Evolutionary conservation across 1,140 invertebrate species (phyloP).

Genomic region (Ceratitis capitata): DNA sequence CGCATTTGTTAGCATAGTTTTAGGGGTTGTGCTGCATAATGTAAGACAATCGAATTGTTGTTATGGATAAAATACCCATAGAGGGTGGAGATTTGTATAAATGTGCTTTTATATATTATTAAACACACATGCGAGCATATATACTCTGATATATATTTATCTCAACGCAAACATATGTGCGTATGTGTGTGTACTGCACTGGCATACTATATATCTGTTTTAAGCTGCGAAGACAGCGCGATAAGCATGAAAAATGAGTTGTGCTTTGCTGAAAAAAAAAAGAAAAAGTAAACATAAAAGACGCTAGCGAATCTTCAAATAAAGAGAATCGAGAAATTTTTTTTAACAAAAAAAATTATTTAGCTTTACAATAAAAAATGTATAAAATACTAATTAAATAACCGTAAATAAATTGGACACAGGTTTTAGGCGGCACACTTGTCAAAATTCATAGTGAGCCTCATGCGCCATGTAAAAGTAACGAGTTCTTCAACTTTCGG

Average conservation of each 20-base stretch:
- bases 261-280: not conserved
- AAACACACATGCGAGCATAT: not conserved
- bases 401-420: too few relatives aligned
- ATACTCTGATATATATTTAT: not conserved
- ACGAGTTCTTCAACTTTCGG: too few relatives aligned
- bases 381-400: too few relatives aligned
- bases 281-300: too few relatives aligned
- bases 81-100: slow-evolving; percentile 28
- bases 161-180: not conserved
- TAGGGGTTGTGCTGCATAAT: not conserved
- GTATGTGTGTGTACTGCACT: not conserved
- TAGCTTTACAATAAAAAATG: too few relatives aligned
- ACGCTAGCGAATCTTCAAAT: not conserved
- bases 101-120: not conserved
- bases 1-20: too few relatives aligned
- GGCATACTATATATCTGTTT: not conserved
- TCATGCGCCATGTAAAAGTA: too few relatives aligned
- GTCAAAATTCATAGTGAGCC: too few relatives aligned
- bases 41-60: slow-evolving; percentile 12
- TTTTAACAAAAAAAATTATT: too few relatives aligned
- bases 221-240: not conserved
- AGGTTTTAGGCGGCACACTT: too few relatives aligned
- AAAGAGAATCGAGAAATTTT: too few relatives aligned
- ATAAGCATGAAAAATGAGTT: slow-evolving; percentile 33
- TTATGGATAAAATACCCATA: not conserved